A percentile compares a stretch with the other conserved stretches of the same genome.
These are phyloP conservation scores for Dioctria rufipes DNA, from an alignment of 2,888 invertebrate species.

Conservation along the genomic window DNA sequence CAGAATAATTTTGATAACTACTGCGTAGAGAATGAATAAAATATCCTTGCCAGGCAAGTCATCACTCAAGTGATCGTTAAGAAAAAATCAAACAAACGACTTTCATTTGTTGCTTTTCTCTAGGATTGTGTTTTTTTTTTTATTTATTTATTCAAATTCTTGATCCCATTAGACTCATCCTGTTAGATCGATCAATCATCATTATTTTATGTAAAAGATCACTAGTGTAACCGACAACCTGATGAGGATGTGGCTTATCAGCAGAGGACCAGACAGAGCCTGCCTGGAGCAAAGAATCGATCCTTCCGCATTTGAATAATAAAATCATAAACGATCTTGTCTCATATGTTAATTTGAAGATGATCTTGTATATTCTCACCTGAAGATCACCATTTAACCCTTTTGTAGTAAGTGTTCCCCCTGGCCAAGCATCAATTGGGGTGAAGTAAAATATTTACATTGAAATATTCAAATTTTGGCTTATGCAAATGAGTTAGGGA, in stretches of 20 bases:
- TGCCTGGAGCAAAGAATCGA: conserved; percentile 25
- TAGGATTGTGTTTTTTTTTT: not conserved
- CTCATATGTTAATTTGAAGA: conserved; percentile 49
- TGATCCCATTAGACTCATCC: conserved; percentile 44
- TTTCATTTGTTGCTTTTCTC: conserved; percentile 17
- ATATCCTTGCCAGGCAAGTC: conserved; percentile 33
- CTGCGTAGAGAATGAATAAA: not conserved
- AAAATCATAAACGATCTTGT: conserved; percentile 55
- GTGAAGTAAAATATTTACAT: conserved; percentile 51
- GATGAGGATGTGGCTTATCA: conserved; percentile 10
- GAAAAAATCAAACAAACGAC: conserved; percentile 22
- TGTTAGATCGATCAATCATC: conserved; percentile 51
- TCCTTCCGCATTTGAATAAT: conserved; percentile 52
- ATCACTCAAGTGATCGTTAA: conserved; percentile 29
- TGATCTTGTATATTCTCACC: conserved; percentile 50
- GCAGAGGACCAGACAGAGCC: conserved; percentile 5
- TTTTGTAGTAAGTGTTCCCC: conserved; percentile 18
- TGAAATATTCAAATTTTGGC: conserved; percentile 50
- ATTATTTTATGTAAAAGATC: conserved; percentile 47
- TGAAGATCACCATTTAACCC: conserved; percentile 48
- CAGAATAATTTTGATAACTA: not conserved
- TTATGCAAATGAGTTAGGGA: conserved; percentile 40
- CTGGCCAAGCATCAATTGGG: conserved; percentile 31
- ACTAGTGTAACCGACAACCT: conserved; percentile 39
- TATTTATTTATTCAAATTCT: conserved; percentile 32